A percentile compares a stretch with the other conserved stretches of the same genome.
Evolutionary conservation across 2,113 vertebrate genomes (phyloP).

Genomic region (Gallinago jamesoni): DNA sequence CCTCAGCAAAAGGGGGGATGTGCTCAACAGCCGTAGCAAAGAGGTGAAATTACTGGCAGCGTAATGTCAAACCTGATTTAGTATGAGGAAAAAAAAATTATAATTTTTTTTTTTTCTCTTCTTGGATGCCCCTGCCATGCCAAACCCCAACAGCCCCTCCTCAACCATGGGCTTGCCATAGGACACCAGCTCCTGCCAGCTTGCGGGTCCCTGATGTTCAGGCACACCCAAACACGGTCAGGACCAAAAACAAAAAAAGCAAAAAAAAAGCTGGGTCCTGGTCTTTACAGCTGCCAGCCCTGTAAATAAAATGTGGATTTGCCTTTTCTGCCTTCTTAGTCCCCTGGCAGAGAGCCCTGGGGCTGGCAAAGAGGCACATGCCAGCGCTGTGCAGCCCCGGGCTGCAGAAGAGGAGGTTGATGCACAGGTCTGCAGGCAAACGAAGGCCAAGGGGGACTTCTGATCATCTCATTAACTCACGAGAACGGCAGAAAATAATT

Average conservation of each 20-base stretch:
- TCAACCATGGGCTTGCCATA: neutral
- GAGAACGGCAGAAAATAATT: slow-evolving; percentile 58
- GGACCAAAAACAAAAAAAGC: neutral
- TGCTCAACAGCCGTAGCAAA: accelerated
- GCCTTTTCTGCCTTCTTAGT: neutral
- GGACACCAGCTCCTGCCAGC: neutral
- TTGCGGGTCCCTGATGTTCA: accelerated
- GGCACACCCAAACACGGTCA: neutral
- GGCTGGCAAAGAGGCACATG: neutral
- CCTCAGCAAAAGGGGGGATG: neutral
- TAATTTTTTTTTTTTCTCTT: neutral
- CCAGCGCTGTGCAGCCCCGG: neutral
- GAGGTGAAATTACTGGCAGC: accelerated
- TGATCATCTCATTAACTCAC: slow-evolving; percentile 63
- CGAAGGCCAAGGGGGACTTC: neutral
- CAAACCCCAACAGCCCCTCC: accelerated
- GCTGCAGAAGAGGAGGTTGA: neutral
- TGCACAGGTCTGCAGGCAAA: slow-evolving; percentile 21
- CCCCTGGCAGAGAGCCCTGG: neutral
- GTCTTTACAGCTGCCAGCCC: neutral
- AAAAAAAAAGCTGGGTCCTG: neutral
- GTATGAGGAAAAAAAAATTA: accelerated
- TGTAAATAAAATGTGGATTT: neutral
- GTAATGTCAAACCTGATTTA: accelerated
- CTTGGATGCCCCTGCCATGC: accelerated